Evolutionary conservation across 2,888 invertebrate species (phyloP).

Genomic region (Celastrina argiolus): DNA sequence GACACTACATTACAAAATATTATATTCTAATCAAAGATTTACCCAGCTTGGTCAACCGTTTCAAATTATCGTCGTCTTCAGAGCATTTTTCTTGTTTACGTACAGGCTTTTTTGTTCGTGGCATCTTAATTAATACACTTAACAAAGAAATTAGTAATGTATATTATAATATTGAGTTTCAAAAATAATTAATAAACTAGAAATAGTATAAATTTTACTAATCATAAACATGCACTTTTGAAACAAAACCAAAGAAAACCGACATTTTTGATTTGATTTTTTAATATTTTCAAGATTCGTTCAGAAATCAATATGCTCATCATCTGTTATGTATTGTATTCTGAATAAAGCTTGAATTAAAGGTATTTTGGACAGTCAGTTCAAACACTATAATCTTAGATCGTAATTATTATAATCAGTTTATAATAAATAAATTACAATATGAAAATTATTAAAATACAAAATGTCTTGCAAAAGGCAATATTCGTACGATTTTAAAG

Average conservation of each 20-base stretch:
- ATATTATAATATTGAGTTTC: neutral
- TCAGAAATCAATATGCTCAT: neutral
- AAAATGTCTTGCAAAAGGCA: too few species aligned
- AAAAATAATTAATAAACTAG: neutral
- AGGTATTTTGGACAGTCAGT: neutral
- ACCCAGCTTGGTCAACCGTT: conserved; percentile 59
- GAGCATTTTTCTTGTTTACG: conserved; percentile 51
- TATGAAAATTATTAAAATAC: too few species aligned
- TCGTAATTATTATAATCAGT: too few species aligned
- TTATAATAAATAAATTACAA: too few species aligned
- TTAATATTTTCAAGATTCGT: neutral
- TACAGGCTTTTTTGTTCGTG: conserved; percentile 63
- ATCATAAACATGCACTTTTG: neutral
- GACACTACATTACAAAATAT: neutral
- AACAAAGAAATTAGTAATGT: neutral
- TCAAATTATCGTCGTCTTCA: conserved; percentile 50
- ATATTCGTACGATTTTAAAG: too few species aligned
- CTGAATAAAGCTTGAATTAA: too few species aligned
- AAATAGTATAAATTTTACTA: neutral
- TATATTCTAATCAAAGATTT: neutral
- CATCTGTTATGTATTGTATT: too few species aligned
- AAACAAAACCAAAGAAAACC: conserved; percentile 39
- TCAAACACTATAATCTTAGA: too few species aligned
- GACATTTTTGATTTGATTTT: conserved; percentile 41
- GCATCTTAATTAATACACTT: conserved; percentile 46